Percentiles rank a stretch among this genome's conserved stretches.
These are phyloP conservation scores for Tachina grossa DNA, from an alignment of 2,888 invertebrate genomes.

Conservation along the genomic window DNA sequence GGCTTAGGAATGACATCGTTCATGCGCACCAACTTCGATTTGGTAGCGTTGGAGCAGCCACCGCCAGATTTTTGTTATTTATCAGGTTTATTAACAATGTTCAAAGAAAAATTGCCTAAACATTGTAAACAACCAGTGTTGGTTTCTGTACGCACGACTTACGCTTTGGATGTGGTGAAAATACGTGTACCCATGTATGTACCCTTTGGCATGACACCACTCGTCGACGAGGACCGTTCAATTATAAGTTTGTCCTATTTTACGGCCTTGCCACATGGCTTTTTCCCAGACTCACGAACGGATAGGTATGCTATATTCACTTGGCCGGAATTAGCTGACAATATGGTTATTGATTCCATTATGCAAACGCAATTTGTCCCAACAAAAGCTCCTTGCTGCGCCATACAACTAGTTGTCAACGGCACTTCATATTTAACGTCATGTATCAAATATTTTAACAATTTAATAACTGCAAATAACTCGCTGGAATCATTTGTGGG, in stretches of 20 bases:
- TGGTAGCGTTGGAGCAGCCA: constrained; percentile 91
- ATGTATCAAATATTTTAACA: constrained; percentile 88
- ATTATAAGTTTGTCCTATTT: constrained; percentile 71
- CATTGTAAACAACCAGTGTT: constrained; percentile 85
- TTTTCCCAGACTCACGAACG: constrained; percentile 91
- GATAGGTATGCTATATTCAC: constrained; percentile 90
- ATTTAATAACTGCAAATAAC: constrained; percentile 84
- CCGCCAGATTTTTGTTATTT: constrained; percentile 93
- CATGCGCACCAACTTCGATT: constrained; percentile 92
- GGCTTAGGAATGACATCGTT: constrained; percentile 92
- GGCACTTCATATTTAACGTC: constrained; percentile 91
- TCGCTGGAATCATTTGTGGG: constrained; percentile 79
- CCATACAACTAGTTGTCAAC: constrained; percentile 86
- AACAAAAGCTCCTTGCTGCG: constrained; percentile 87
- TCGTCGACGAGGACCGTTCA: constrained; percentile 43
- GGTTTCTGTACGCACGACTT: constrained; percentile 88
- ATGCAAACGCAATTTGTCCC: constrained; percentile 95
- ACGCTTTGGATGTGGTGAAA: constrained; percentile 83
- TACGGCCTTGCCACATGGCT: constrained; percentile 91
- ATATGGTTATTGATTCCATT: constrained; percentile 93
- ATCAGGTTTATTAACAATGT: constrained; percentile 91
- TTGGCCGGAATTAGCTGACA: constrained; percentile 94
- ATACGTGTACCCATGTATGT: constrained; percentile 77
- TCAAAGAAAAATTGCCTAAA: constrained; percentile 93
- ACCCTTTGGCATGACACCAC: constrained; percentile 75